Evolutionary conservation across 1,140 invertebrate species (phyloP).

Genomic region (Ips nitidus): DNA sequence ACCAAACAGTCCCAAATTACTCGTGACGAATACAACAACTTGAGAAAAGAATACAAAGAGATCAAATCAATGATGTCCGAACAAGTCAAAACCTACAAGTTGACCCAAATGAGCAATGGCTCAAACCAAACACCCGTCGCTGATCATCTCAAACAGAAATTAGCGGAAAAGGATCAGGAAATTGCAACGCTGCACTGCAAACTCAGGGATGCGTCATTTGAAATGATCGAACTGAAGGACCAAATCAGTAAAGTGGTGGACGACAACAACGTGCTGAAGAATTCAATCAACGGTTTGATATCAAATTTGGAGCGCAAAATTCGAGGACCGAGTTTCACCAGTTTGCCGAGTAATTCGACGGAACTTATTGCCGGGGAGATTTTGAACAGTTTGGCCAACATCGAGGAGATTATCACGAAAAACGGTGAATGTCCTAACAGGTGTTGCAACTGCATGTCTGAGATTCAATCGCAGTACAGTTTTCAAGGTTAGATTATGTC

Average conservation of each 20-base stretch:
- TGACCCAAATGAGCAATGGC: background rate
- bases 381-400: conserved; percentile 18
- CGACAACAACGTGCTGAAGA: conserved; percentile 27
- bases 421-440: background rate
- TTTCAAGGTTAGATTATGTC: conserved; percentile 1
- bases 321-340: conserved; percentile 14
- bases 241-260: conserved; percentile 19
- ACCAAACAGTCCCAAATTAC: conserved; percentile 23
- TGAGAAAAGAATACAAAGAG: conserved; percentile 30
- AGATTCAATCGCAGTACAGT: conserved; percentile 14
- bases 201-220: conserved; percentile 19
- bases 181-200: conserved; percentile 9
- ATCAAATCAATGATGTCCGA: conserved; percentile 29
- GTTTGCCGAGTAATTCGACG: conserved; percentile 3
- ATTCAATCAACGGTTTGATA: conserved; percentile 26
- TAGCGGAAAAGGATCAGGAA: conserved; percentile 15
- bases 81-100: conserved; percentile 23
- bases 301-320: conserved; percentile 28
- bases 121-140: background rate
- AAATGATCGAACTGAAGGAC: conserved; percentile 31
- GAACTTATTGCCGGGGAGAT: conserved; percentile 24
- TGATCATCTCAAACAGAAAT: background rate
- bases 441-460: conserved; percentile 17
- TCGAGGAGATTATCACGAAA: conserved; percentile 17
- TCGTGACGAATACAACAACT: conserved; percentile 27